Evolutionary conservation across 37 sponge, comb jelly and placozoan species (phyloP).

Genomic region (Amphimedon queenslandica): DNA sequence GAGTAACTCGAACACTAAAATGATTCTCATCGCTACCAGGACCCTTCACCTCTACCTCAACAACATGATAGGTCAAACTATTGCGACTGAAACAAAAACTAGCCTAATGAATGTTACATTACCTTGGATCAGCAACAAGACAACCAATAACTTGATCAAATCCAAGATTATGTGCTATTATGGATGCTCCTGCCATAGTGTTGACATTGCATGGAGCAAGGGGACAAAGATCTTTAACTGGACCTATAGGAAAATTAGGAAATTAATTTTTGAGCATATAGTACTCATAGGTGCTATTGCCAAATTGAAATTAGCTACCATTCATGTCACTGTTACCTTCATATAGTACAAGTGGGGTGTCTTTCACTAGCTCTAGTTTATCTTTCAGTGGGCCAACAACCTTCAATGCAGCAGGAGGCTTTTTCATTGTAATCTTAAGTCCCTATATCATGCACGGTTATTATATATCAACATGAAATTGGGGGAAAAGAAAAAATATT

Average conservation of each 20-base stretch:
- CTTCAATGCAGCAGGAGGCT: conserved; percentile 86
- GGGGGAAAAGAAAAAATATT: not conserved
- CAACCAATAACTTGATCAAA: conserved; percentile 67
- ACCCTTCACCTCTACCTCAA: conserved; percentile 78
- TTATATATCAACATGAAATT: not conserved
- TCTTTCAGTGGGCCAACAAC: conserved; percentile 61
- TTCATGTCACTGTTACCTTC: conserved; percentile 48
- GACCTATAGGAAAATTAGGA: too few relatives aligned
- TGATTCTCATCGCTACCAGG: conserved; percentile 41
- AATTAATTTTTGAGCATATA: too few relatives aligned
- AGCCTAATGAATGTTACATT: too few relatives aligned
- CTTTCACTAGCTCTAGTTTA: conserved; percentile 33
- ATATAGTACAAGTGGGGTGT: conserved; percentile 46
- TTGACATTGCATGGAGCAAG: conserved; percentile 91
- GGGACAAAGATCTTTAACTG: conserved; percentile 84
- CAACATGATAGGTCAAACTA: conserved; percentile 64
- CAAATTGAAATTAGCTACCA: not conserved
- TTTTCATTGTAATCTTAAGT: conserved; percentile 86
- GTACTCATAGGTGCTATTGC: not conserved
- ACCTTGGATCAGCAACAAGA: conserved; percentile 80
- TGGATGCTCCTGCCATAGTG: conserved; percentile 92
- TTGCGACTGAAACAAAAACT: too few relatives aligned
- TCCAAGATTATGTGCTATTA: conserved; percentile 91
- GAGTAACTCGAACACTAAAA: conserved; percentile 56
- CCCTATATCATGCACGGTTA: too few relatives aligned